Percentiles rank a stretch among this genome's conserved stretches.
Evolutionary conservation across 2,797 vertebrate species (phyloP).

Genomic region (Leptodactylus fallax): DNA sequence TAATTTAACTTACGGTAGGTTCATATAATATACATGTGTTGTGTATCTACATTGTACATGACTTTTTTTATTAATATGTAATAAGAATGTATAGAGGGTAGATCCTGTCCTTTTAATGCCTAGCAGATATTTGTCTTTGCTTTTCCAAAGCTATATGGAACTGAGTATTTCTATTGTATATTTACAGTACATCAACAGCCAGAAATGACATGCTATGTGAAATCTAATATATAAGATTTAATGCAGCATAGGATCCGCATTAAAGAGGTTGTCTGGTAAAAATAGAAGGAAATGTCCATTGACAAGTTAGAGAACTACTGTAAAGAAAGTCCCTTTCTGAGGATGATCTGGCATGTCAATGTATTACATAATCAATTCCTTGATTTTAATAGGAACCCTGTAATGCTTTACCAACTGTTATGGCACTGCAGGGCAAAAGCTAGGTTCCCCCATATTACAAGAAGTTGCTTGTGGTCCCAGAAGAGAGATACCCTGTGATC

Average conservation of each 20-base stretch:
- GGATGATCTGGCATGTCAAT: background rate
- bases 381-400: background rate
- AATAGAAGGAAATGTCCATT: no score
- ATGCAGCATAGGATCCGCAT: no score
- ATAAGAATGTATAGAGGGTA: no score
- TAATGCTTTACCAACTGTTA: background rate
- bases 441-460: background rate
- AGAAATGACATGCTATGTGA: no score
- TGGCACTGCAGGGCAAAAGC: background rate
- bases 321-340: no score
- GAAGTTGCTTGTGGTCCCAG: background rate
- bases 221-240: no score
- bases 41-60: background rate
- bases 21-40: no score
- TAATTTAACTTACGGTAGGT: no score
- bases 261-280: no score
- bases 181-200: background rate
- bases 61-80: background rate
- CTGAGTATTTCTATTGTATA: background rate
- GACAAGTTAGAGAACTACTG: no score
- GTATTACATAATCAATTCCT: background rate
- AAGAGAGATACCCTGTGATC: background rate
- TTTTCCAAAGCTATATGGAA: background rate
- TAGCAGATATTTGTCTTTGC: background rate
- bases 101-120: background rate